Conservation (phyloP, 2,888 invertebrate species). For the Heliconius ismenius region DNA sequence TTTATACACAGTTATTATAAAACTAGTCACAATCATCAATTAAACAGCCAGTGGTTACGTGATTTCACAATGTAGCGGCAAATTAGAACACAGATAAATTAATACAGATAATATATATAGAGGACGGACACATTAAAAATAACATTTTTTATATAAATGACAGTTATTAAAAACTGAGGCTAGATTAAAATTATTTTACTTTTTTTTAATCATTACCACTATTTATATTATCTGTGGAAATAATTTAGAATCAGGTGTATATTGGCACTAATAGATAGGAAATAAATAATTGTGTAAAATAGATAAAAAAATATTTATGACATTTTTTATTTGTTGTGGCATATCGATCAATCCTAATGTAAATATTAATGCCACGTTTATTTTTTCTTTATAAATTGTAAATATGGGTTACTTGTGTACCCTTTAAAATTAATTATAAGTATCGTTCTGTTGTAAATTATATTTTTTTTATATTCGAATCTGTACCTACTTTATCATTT, state of each 20-base stretch:
- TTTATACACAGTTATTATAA: conserved; percentile 30
- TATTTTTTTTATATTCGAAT: conserved; percentile 77
- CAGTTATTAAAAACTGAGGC: background rate
- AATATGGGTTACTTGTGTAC: conserved; percentile 46
- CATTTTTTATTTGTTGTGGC: conserved; percentile 41
- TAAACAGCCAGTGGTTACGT: conserved; percentile 27
- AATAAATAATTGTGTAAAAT: conserved; percentile 72
- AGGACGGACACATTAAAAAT: conserved; percentile 6
- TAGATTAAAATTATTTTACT: conserved; percentile 1
- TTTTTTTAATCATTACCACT: background rate
- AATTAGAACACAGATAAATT: conserved; percentile 46
- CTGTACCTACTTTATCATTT: conserved; percentile 76
- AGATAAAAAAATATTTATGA: conserved; percentile 55
- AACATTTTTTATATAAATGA: conserved; percentile 17
- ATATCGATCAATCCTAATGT: conserved; percentile 64
- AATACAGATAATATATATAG: conserved; percentile 44
- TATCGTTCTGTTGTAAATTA: conserved; percentile 69
- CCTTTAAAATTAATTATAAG: conserved; percentile 48
- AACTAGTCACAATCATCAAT: conserved; percentile 37
- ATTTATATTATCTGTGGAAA: conserved; percentile 23
- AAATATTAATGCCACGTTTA: conserved; percentile 57
- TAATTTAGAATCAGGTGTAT: conserved; percentile 44
- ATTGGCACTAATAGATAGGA: conserved; percentile 74
- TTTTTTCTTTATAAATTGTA: conserved; percentile 50
- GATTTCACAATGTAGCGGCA: conserved; percentile 37